These are phyloP conservation scores for Calyptommatus sinebrachiatus DNA, from an alignment of 2,113 vertebrate species.

Conservation along the genomic window DNA sequence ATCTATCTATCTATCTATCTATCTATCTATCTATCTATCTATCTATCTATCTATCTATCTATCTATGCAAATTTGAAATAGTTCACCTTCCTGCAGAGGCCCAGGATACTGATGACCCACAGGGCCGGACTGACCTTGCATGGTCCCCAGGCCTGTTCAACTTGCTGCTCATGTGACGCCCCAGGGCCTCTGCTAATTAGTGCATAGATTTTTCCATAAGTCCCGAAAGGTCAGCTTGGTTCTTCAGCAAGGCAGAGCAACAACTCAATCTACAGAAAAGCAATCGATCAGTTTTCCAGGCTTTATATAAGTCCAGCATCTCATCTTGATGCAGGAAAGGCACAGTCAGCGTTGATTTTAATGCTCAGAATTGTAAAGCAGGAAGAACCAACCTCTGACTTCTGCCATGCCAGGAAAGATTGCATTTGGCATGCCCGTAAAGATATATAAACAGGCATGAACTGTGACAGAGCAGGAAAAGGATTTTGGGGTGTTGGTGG, in stretches of 20 bases:
- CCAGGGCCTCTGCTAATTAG: slow-evolving; percentile 30
- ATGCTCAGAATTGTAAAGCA: not conserved
- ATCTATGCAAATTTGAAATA: too few species aligned
- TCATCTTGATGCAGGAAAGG: not conserved
- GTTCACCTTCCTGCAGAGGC: fast-evolving
- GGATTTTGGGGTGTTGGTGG: too few species aligned
- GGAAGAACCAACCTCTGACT: not conserved
- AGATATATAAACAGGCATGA: not conserved
- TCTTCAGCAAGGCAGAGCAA: fast-evolving
- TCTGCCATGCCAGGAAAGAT: not conserved
- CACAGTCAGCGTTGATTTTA: not conserved
- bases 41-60: too few species aligned
- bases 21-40: too few species aligned
- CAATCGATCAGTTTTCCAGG: not conserved
- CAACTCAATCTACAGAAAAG: slow-evolving; percentile 38
- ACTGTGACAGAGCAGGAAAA: too few species aligned
- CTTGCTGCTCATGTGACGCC: not conserved
- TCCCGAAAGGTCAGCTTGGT: not conserved
- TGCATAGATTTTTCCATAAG: slow-evolving; percentile 64
- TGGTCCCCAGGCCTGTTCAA: not conserved
- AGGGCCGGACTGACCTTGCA: not conserved
- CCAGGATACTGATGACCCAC: not conserved
- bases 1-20: too few species aligned
- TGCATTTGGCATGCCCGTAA: not conserved
- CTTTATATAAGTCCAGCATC: slow-evolving; percentile 43